These are phyloP conservation scores for Lycopodina hypogea DNA, from an alignment of 37 sponge, comb jelly and placozoan genomes.

Conservation along the genomic window DNA sequence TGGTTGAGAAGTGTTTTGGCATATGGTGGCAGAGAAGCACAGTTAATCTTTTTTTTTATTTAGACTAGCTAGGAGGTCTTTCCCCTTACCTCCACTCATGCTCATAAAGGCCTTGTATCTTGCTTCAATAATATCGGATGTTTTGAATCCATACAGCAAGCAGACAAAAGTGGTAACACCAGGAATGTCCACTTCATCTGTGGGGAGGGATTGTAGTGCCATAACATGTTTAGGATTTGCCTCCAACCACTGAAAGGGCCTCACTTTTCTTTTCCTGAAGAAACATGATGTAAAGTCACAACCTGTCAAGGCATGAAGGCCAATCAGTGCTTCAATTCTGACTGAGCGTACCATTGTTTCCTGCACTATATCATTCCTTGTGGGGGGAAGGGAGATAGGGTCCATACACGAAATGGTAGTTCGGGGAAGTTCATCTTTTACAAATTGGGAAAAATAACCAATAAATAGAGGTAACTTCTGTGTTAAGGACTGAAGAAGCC, in stretches of 20 bases:
- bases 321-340: constrained; percentile 4
- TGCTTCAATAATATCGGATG: background rate
- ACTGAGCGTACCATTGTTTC: no score
- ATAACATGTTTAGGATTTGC: background rate
- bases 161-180: background rate
- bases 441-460: no score
- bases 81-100: background rate
- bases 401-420: no score
- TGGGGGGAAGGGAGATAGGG: no score
- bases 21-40: background rate
- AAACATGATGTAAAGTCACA: background rate
- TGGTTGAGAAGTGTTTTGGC: background rate
- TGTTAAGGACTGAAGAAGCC: no score
- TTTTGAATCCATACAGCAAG: constrained; percentile 3
- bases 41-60: background rate
- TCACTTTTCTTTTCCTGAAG: constrained; percentile 3
- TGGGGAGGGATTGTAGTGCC: background rate
- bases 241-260: background rate
- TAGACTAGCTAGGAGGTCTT: background rate
- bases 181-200: background rate
- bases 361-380: no score
- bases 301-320: background rate
- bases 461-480: no score
- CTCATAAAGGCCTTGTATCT: background rate
- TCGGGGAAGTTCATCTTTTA: no score